Base-by-base conservation (phyloP, 1,140 invertebrate species). In the Caenorhabditis inopinata region DNA sequence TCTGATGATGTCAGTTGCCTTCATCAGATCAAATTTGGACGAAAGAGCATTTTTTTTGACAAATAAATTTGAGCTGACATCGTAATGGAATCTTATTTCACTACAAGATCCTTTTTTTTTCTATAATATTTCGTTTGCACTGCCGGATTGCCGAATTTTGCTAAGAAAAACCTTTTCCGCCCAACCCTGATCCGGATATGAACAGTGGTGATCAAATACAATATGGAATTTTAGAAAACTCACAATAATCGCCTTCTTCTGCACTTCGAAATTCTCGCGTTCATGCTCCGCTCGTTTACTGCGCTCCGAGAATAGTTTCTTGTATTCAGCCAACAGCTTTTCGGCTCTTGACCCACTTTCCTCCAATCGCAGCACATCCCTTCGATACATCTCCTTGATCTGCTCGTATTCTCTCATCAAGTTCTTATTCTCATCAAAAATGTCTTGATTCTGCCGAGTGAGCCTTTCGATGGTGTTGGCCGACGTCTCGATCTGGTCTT, bases 301-400 rank as follows among this genome's bases (percentile, higher is more conserved):
- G 21, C 25, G 23, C 38, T 81, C 47, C 27, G 73, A 53, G 49
- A 76, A 81, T 23, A 81, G 48, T 29, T 38, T 32, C 32, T 81
- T 97, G 88, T 98, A 99, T 85, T 98, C 95, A 53, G 92, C 90
- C 84, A 96, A 94, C 46, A 96, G 94, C 32, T 91, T 91, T 35
- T 91, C 90, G 84, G 93, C 94, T 83, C 93, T 91, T 27, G 90
- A 90, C 80, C 91, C 92, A 83, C 95, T 94, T 7, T 91, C 88
- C 83, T 94, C 93, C n/a, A 93, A 92, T 79, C 92, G 90, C 47
- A 92, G 91, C 14, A 95, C 91, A 89, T 95, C 94, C 48, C 93
- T 88, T 84, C 94, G 92, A 74, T 95, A 91, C 91, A 95, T 93
- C 75, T 95, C 93, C 84, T 95, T 95, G 3, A 96, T 82, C 62